A percentile compares a stretch with the other conserved stretches of the same genome.
These are phyloP conservation scores for Drosophila teissieri DNA, from an alignment of 1,140 invertebrate species.

Conservation along the genomic window DNA sequence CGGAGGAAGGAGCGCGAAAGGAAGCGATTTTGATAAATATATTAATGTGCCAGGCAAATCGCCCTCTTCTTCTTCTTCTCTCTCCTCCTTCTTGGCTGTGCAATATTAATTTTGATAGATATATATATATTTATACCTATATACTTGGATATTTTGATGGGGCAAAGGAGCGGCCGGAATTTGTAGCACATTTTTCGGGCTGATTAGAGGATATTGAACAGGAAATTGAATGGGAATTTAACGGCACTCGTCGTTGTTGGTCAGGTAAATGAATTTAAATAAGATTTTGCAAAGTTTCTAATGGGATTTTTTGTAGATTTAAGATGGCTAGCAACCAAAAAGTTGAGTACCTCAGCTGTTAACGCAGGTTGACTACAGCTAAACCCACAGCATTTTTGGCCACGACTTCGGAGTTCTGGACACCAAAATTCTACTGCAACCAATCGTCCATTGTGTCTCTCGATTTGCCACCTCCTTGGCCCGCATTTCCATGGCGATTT, in stretches of 20 bases:
- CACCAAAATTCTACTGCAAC: constrained; percentile 37
- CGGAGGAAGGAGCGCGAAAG: constrained; percentile 11
- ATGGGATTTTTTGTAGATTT: background rate
- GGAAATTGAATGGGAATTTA: constrained; percentile 33
- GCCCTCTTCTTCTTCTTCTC: too few species aligned
- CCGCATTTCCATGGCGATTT: constrained; percentile 14
- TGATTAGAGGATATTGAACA: constrained; percentile 40
- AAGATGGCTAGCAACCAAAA: too few species aligned
- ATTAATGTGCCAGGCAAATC: constrained; percentile 31
- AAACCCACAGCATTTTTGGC: constrained; percentile 4
- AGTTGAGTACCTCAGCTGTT: too few species aligned
- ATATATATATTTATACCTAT: constrained; percentile 18
- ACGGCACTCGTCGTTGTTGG: background rate
- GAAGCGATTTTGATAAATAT: constrained; percentile 37
- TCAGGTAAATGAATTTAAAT: constrained; percentile 13
- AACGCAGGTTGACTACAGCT: background rate
- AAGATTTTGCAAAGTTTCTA: background rate
- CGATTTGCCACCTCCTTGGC: constrained; percentile 1
- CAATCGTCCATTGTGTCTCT: background rate
- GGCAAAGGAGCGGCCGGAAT: constrained; percentile 7
- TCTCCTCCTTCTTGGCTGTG: background rate
- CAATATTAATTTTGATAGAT: constrained; percentile 38
- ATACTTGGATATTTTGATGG: background rate
- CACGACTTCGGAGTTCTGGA: constrained; percentile 10
- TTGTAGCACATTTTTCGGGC: constrained; percentile 19